Base-by-base conservation (phyloP, 1,140 invertebrate species). In the Macrobrachium nipponense region DNA sequence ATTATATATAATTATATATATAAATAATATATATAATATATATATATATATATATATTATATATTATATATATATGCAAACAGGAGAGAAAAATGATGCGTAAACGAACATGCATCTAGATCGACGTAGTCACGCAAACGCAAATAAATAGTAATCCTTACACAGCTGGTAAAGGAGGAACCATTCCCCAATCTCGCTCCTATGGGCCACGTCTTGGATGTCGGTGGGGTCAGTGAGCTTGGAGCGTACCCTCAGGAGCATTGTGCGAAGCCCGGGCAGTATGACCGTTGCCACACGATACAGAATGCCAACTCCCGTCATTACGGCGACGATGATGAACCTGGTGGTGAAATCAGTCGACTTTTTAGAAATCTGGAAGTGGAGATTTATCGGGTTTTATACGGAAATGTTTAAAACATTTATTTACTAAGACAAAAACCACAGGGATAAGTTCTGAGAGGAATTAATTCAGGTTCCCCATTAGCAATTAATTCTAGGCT, bases 181-280 rank as follows among this genome's bases (percentile, higher is more conserved):
- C 97, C 97, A 98, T 91, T 98, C 97, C 0, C 97, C 96, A 88
- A 98, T 96, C 90, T 96, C 94, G 90, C 95, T 96, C 89, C 95
- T 95, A 81, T 94, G 93, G 2, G 95, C 93, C 87, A 98, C 95
- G 0, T 92, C 92, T 89, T 96, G 94, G n/a, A 98, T 94, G 89
- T 97, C 94, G 0, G 95, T 93, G 68, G 94, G 93, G 11, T 94
- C 84, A 2, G 89, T 73, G 8, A 91, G 87, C 27, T 89, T 81
- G 44, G 90, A 89, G 15, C 88, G 82, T 20, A 89, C 89, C 43
- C 87, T 82, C 5, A 91, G 89, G 15, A 91, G 73, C 75, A 91
- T 90, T 36, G 90, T 89, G 80, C 82, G 89, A 88, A 89, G 89
- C 82, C 95, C 94, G 7, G 94, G 94, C 7, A 94, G 91, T 8